Base-by-base conservation (phyloP, 2,113 vertebrate genomes). In the Scophthalmus maximus region DNA sequence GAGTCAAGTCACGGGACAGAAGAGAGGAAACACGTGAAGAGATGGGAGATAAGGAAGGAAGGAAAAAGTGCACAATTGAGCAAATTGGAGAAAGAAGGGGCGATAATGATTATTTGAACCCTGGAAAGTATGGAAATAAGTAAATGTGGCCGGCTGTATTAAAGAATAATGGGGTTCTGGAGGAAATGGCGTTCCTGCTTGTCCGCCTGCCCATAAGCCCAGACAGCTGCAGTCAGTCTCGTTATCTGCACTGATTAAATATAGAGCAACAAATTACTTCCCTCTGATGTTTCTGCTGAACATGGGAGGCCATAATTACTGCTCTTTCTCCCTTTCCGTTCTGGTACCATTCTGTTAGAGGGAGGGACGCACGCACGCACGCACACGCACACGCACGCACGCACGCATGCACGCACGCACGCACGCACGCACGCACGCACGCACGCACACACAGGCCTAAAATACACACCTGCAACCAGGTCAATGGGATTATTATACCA, bases 251-350 rank as follows among this genome's bases (percentile, higher is more conserved):
- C 87, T 89, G 84, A 90, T 92, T 93, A 89, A 92, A 92, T 92
- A 91, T 84, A 89, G 87, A 91, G 83, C 88, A 91, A 92, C 89
- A 92, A 92, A 92, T 91, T 80, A 92, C 88, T 91, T 91, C 89
- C 89, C 84, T 89, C 78, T 85, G 87, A 92, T 88, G 88, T 86
- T 88, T 84, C 87, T 88, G 84, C 79, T 83, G 86, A 87, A 91
- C 88, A 91, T 83, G 73, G 87, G 84, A 87, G 84, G 57, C 84
- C 84, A 79, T 89, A 90, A 92, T 91, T 90, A 88, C 87, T 83
- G 80, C 68, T 82, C 63, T 83, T 83, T 83, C 83, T 81, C 62
- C 79, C 67, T 75, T 83, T 75, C 77, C 73, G 83, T 82, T 69
- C 68, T 68, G 68, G 78, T 84, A 84, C 70, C 81, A 78, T 82